Conservation (phyloP, 2,113 vertebrate genomes). For the Callaeas wilsoni region DNA sequence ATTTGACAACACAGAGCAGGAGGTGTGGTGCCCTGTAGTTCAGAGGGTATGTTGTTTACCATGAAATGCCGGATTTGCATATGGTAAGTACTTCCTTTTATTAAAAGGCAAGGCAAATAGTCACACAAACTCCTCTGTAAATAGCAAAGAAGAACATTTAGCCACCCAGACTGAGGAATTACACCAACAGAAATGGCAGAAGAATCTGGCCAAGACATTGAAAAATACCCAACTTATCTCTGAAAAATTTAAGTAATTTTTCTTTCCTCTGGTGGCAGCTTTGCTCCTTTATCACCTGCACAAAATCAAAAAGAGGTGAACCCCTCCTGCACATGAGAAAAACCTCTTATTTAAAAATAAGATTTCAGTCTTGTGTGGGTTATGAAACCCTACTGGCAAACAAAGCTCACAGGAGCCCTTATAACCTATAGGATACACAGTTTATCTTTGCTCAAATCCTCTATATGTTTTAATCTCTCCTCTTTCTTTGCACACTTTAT, state of each 20-base stretch:
- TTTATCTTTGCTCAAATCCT: slow-evolving; percentile 54
- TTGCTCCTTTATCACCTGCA: neutral
- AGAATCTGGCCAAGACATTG: slow-evolving; percentile 11
- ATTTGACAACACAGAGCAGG: slow-evolving; percentile 45
- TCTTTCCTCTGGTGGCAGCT: neutral
- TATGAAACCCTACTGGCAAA: slow-evolving; percentile 61
- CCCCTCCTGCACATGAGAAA: neutral
- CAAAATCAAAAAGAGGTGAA: slow-evolving; percentile 5
- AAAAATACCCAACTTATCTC: slow-evolving; percentile 1
- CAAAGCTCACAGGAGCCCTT: slow-evolving; percentile 26
- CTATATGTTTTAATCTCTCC: slow-evolving; percentile 47
- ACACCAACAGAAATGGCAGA: neutral
- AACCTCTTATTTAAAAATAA: slow-evolving; percentile 45
- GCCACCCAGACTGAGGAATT: slow-evolving; percentile 7
- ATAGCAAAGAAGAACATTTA: slow-evolving; percentile 65
- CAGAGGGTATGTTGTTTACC: slow-evolving; percentile 67
- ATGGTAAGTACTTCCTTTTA: slow-evolving; percentile 68
- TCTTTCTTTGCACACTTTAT: slow-evolving; percentile 62
- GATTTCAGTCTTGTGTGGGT: slow-evolving; percentile 32
- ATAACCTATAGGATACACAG: slow-evolving; percentile 36
- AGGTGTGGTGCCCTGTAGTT: slow-evolving; percentile 56
- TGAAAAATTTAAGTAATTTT: slow-evolving; percentile 16
- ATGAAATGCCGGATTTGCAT: slow-evolving; percentile 71
- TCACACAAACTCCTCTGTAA: slow-evolving; percentile 67
- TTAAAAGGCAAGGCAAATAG: slow-evolving; percentile 69